Evolutionary conservation across 2,888 invertebrate species (phyloP), one percentile per base, ranked within the genome.

Genomic region (Esperia sulphurella): DNA sequence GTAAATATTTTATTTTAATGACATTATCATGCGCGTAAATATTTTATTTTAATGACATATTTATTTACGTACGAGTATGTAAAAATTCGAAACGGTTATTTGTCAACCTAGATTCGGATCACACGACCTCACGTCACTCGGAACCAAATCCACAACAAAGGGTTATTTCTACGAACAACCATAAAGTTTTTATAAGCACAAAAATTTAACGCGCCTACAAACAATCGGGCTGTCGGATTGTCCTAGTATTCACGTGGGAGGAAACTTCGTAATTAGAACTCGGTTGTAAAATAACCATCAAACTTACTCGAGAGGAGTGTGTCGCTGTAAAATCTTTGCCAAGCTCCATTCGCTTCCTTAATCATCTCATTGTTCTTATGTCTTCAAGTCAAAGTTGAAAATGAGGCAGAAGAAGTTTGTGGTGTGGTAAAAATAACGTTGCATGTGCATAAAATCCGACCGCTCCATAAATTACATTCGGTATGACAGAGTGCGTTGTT

Each of bases 281-380:
- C 67, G 76, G 82, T 71, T 71, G 79, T 89, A 88, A 88, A 89
- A 88, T 75, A 83, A 78, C 85, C 85, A 86, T 89, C 83, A 88
- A 87, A 82, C 73, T 73, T 69, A 76, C 74, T 77, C 72, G 64
- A 71, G 78, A 82, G 72, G 76, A 78, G 69, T 75, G 73, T 73
- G 71, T 73, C 74, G 75, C 59, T 72, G 68, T 79, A 64, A 77
- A 77, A 67, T 63, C 52, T 52, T 54, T 49, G 58, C 61, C 61
- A 65, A 59, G 39, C 45, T 55, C 44, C 44, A 9, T 29, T 37
- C 52, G 14, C 38, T 28, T 12, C 30, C 33, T 2, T 35, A 55
- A 55, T 21, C 40, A 39, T 8, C 8, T 0, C 29, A 6, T 29
- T 29, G 37, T 41, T 50, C 58, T 62, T 67, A 58, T 13, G 0